A percentile compares a stretch with the other conserved stretches of the same genome.
phyloP scores from a whole-genome alignment of 2,113 vertebrate species.

The Scophthalmus maximus region DNA sequence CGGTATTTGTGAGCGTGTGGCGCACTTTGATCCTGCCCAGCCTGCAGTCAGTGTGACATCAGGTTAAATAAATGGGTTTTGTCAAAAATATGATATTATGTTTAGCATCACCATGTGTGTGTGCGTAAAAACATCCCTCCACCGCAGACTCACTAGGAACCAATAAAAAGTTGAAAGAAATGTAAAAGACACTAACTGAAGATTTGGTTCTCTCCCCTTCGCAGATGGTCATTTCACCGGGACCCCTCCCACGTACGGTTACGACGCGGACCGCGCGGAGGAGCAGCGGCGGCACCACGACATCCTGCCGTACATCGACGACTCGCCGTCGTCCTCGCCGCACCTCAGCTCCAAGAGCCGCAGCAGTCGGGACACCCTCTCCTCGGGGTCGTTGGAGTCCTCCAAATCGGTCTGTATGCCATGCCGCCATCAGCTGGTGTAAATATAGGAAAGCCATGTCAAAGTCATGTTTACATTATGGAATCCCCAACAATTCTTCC shows the following conservation, averaged over 20 bases:
- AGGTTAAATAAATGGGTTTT: background rate
- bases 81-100: no score
- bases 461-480: no score
- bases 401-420: slow-evolving; percentile 88
- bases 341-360: slow-evolving; percentile 94
- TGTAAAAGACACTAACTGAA: background rate
- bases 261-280: slow-evolving; percentile 89
- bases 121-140: no score
- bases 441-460: background rate
- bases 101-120: no score
- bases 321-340: slow-evolving; percentile 95
- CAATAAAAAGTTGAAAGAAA: no score
- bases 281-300: slow-evolving; percentile 92
- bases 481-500: no score
- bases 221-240: slow-evolving; percentile 88
- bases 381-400: slow-evolving; percentile 90
- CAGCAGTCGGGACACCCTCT: slow-evolving; percentile 89
- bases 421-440: background rate
- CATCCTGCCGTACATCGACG: slow-evolving; percentile 95
- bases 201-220: slow-evolving; percentile 11
- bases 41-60: background rate
- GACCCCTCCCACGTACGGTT: slow-evolving; percentile 89
- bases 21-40: slow-evolving; percentile 3
- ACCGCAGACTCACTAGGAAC: no score
- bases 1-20: slow-evolving; percentile 16